Percentiles rank a stretch among this genome's conserved stretches.
Conservation (phyloP, 2,797 vertebrate genomes). For the Petrocephalus sullivani region DNA sequence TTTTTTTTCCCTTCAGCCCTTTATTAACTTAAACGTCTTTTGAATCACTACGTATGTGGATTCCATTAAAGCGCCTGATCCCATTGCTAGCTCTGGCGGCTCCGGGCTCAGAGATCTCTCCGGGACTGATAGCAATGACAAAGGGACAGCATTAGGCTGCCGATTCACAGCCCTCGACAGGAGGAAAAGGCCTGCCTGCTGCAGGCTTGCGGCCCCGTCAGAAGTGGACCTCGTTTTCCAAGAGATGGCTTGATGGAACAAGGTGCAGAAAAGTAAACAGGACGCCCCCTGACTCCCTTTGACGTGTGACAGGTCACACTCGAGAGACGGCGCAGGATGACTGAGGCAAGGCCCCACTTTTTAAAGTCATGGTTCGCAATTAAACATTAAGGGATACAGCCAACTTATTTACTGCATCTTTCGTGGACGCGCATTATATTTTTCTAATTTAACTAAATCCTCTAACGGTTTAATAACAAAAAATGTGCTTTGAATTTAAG, state of each 20-base stretch:
- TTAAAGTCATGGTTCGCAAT: background rate
- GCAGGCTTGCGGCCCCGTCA: background rate
- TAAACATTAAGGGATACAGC: background rate
- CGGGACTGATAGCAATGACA: background rate
- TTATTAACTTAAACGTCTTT: background rate
- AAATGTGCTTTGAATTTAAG: conserved; percentile 13
- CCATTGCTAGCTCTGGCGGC: background rate
- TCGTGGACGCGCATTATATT: background rate
- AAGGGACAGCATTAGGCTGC: background rate
- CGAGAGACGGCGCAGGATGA: background rate
- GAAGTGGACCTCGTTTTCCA: background rate
- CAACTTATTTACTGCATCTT: background rate
- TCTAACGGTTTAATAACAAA: background rate
- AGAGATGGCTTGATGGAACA: background rate
- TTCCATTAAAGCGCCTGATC: background rate
- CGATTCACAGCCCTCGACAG: background rate
- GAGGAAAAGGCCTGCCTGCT: background rate
- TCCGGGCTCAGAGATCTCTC: background rate
- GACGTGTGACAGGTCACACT: background rate
- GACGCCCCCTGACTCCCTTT: background rate
- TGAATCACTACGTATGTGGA: background rate
- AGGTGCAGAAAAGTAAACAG: background rate
- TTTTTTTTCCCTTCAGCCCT: background rate
- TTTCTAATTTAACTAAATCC: conserved; percentile 5
- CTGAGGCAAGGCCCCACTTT: background rate